These are phyloP conservation scores for Matsumurasca onukii DNA, from an alignment of 1,140 invertebrate genomes.

Conservation along the genomic window DNA sequence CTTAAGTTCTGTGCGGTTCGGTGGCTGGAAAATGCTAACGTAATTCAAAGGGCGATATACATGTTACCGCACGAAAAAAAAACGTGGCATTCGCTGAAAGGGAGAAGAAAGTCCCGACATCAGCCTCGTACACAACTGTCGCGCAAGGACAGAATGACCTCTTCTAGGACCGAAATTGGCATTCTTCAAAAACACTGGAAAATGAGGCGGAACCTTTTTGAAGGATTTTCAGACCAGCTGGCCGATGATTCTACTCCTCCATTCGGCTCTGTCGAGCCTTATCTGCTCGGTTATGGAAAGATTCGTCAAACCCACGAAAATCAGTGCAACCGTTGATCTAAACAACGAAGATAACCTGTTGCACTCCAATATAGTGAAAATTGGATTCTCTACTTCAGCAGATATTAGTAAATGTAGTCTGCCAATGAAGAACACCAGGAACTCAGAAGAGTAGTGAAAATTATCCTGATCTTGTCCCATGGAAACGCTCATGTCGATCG, in stretches of 20 bases:
- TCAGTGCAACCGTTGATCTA: background rate
- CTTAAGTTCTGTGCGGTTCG: too few species aligned
- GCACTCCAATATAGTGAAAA: background rate
- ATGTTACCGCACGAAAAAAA: background rate
- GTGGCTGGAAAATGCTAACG: too few species aligned
- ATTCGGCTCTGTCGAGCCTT: constrained; percentile 11
- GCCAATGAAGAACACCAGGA: constrained; percentile 16
- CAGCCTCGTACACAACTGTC: too few species aligned
- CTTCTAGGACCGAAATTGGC: constrained; percentile 3
- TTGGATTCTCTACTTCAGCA: constrained; percentile 2
- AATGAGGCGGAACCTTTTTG: constrained; percentile 35
- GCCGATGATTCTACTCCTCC: constrained; percentile 31
- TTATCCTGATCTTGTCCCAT: constrained; percentile 33
- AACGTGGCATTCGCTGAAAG: too few species aligned
- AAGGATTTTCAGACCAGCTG: constrained; percentile 35
- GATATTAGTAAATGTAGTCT: constrained; percentile 10
- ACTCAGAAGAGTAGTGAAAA: constrained; percentile 10
- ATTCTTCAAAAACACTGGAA: background rate
- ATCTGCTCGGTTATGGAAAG: background rate
- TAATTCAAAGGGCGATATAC: too few species aligned
- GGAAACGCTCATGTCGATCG: constrained; percentile 39
- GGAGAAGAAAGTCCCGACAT: too few species aligned
- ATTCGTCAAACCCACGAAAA: background rate
- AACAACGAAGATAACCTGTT: constrained; percentile 10
- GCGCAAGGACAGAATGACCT: too few species aligned